Evolutionary conservation across 1,140 invertebrate genomes (phyloP).

Genomic region (Steinernema khuongi): DNA sequence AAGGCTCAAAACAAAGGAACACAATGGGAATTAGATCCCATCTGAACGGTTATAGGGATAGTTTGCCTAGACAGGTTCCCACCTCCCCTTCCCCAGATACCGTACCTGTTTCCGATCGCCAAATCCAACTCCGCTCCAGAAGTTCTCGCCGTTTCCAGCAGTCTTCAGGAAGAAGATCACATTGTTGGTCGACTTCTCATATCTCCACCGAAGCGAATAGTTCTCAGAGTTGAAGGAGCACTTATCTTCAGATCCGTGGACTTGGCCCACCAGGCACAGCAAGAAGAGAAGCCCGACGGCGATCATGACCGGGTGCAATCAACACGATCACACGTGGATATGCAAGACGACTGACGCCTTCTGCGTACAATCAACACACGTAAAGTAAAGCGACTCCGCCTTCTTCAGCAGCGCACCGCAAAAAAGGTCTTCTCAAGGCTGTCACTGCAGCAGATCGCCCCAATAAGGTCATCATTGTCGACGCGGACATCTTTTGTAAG

Average conservation of each 20-base stretch:
- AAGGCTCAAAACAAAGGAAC: not conserved
- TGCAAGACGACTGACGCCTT: conserved; percentile 16
- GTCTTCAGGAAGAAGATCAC: conserved; percentile 12
- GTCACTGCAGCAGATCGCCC: not conserved
- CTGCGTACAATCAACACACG: conserved; percentile 16
- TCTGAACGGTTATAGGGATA: no score
- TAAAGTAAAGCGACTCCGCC: conserved; percentile 1
- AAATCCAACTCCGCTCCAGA: conserved; percentile 2
- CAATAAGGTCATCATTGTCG: conserved; percentile 15
- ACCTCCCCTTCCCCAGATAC: no score
- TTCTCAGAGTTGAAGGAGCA: not conserved
- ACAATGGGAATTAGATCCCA: no score
- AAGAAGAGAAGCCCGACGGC: not conserved
- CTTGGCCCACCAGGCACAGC: not conserved
- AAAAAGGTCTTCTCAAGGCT: conserved; percentile 15
- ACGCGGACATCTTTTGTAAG: not conserved
- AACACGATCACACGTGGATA: conserved; percentile 8
- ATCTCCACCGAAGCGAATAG: not conserved
- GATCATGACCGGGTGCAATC: not conserved
- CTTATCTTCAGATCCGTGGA: not conserved
- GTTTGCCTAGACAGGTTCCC: no score
- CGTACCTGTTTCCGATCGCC: not conserved
- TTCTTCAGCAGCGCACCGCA: not conserved
- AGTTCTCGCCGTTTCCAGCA: not conserved
- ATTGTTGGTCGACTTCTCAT: not conserved